Evolutionary conservation across 2,797 vertebrate genomes (phyloP).

Genomic region (Sebastes kiyomatsui): DNA sequence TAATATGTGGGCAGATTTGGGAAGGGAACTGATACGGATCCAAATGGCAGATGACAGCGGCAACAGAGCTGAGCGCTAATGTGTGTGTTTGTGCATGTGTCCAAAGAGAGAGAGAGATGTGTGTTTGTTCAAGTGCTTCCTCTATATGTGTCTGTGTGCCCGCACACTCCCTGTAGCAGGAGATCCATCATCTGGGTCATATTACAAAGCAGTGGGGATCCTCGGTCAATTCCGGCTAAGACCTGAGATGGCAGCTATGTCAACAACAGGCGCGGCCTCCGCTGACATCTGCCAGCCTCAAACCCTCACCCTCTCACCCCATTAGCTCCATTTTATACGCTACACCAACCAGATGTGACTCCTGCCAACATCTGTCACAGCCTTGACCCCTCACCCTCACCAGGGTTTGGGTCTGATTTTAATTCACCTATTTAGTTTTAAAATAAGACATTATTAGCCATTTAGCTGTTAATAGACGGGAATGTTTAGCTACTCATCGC

Average conservation of each 20-base stretch:
- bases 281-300: conserved; percentile 75
- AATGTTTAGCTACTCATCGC: background rate
- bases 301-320: conserved; percentile 65
- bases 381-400: conserved; percentile 37
- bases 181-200: conserved; percentile 74
- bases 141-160: conserved; percentile 16
- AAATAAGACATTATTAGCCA: background rate
- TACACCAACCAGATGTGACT: conserved; percentile 69
- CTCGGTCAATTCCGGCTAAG: conserved; percentile 65
- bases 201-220: conserved; percentile 77
- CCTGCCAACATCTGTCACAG: conserved; percentile 60
- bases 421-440: conserved; percentile 5
- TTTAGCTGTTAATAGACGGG: conserved; percentile 1
- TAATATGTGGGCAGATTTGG: conserved; percentile 75
- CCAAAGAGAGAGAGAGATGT: conserved; percentile 9
- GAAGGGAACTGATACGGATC: conserved; percentile 61
- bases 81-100: conserved; percentile 29
- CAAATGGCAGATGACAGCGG: conserved; percentile 72
- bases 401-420: background rate
- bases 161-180: conserved; percentile 40
- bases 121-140: conserved; percentile 67
- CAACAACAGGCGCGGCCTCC: conserved; percentile 70
- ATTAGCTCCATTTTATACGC: conserved; percentile 60
- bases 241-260: conserved; percentile 78
- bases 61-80: conserved; percentile 19